These are phyloP conservation scores for Listronotus oregonensis DNA, from an alignment of 1,140 invertebrate species.

Conservation along the genomic window DNA sequence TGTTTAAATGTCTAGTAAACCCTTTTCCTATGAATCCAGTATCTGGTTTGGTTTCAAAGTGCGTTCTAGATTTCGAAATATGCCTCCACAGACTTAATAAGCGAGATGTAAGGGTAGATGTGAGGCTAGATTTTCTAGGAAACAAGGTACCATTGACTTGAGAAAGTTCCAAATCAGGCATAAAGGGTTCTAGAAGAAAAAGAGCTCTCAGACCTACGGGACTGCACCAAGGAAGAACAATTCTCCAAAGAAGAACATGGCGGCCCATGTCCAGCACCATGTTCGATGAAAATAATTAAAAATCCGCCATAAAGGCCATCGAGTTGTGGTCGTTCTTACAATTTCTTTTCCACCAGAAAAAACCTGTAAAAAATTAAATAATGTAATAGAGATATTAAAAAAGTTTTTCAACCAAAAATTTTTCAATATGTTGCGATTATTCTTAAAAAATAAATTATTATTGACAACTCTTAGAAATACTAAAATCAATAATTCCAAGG, in stretches of 20 bases:
- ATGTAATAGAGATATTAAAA: no score
- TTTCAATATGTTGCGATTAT: no score
- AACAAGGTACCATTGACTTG: slow-evolving; percentile 87
- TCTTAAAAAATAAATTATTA: no score
- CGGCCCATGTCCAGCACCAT: slow-evolving; percentile 93
- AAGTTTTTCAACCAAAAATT: no score
- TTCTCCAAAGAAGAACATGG: slow-evolving; percentile 89
- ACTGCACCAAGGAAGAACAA: slow-evolving; percentile 90
- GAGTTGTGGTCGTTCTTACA: slow-evolving; percentile 77
- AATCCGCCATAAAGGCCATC: slow-evolving; percentile 89
- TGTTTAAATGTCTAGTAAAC: slow-evolving; percentile 84
- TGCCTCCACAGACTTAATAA: slow-evolving; percentile 84
- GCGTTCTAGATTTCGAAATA: slow-evolving; percentile 85
- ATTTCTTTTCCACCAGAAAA: slow-evolving; percentile 80
- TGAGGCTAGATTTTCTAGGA: slow-evolving; percentile 83
- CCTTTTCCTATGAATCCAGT: slow-evolving; percentile 94
- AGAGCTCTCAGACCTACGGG: slow-evolving; percentile 84
- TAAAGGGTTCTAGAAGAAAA: slow-evolving; percentile 79
- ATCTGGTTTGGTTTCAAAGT: slow-evolving; percentile 92
- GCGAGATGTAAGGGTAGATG: slow-evolving; percentile 83
- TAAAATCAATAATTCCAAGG: no score
- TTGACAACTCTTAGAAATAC: no score
- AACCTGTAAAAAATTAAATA: slow-evolving; percentile 53
- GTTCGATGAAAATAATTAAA: slow-evolving; percentile 66
- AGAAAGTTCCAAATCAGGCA: slow-evolving; percentile 84